Base-by-base conservation (phyloP, 2,113 vertebrate genomes). In the Mesembrinibis cayennensis region DNA sequence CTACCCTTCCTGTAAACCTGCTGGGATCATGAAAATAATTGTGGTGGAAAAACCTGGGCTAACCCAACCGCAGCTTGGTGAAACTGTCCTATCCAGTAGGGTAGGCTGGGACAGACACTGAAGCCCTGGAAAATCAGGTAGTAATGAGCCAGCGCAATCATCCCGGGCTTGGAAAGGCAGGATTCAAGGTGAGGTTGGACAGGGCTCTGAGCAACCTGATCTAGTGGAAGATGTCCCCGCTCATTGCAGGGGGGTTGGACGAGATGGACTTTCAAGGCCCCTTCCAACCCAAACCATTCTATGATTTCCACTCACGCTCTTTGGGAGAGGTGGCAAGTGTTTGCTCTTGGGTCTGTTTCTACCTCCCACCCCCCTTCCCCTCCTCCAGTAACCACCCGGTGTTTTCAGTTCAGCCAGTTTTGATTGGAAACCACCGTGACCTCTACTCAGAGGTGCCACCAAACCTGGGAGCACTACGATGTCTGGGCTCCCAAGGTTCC, bases 11-110 rank as follows among this genome's bases (percentile, higher is more conserved):
- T 22, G 10, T 30, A 76, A 93, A 90, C 15, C 25, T 58, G 50
- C 1, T 79, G 38, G 20, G 29, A 66, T 27, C 2, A 11, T 3
- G 22, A 49, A 89, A 84, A 40, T 23, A 53, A 61, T 53, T 38
- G 38, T 2, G 26, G n/a, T 42, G 78, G 55, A 18, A 71, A 76
- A 74, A 19, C 6, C 8, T 36, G 69, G 7, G 34, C 21, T 36
- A 44, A 82, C 4, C 2, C 49, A 73, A 13, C 1, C 2, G 0
- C 3, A 36, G 40, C 19, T 42, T 0, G 1, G 32, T 61, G 58
- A 72, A 82, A 82, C 32, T 11, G n/a, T 58, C 44, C 72, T 30
- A 5, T 12, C 29, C 66, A 32, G 50, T 2, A 16, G 25, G 29
- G 15, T 44, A 34, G 70, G 36, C 17, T 56, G 59, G 72, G 59